phyloP scores from a whole-genome alignment of 2,113 vertebrate species.

The Laticauda colubrina region DNA sequence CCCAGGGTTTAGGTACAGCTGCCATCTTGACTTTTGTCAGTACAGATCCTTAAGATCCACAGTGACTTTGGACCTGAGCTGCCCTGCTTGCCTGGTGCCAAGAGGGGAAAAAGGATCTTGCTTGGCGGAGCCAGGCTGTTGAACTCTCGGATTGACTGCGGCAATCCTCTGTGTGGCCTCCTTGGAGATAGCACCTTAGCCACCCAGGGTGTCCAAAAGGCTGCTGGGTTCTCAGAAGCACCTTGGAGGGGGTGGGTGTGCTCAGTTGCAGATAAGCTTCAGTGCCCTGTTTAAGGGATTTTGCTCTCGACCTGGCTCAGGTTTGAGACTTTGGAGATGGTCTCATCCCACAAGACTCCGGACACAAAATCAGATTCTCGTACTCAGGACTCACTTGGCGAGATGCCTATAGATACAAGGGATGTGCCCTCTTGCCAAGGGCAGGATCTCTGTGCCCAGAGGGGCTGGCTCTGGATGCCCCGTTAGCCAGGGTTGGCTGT shows the following conservation, averaged over 20 bases:
- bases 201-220: not conserved
- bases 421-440: not conserved
- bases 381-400: not conserved
- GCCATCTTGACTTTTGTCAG: not conserved
- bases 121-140: not conserved
- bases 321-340: not conserved
- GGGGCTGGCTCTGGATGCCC: not conserved
- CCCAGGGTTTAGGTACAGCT: not conserved
- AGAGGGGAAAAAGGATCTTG: not conserved
- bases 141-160: not conserved
- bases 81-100: not conserved
- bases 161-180: not conserved
- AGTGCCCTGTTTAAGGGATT: too few species aligned
- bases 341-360: not conserved
- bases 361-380: not conserved
- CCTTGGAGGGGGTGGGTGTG: not conserved
- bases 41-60: not conserved
- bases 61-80: not conserved
- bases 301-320: too few species aligned
- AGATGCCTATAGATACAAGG: not conserved
- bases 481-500: not conserved
- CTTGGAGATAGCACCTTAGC: not conserved
- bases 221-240: not conserved
- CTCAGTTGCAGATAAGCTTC: not conserved
- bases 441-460: not conserved